phyloP scores from a whole-genome alignment of 2,113 vertebrate species.

The Lycaon pictus region DNA sequence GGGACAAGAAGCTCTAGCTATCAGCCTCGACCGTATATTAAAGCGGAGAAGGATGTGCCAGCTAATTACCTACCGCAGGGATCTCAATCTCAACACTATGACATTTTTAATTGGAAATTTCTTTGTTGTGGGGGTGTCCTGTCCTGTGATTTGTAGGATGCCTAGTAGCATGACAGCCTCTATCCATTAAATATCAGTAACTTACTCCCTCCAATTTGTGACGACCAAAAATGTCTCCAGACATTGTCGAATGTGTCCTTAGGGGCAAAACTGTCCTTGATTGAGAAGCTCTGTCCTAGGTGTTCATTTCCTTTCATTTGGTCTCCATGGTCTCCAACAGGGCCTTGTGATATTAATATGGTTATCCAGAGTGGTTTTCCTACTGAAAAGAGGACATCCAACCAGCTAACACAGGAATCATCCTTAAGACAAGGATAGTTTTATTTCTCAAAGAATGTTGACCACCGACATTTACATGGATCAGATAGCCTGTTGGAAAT shows the following conservation, averaged over 20 bases:
- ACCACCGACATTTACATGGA: not conserved
- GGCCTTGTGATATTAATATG: not conserved
- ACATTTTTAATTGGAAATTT: not conserved
- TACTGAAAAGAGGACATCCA: not conserved
- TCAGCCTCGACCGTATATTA: not conserved
- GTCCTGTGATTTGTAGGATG: not conserved
- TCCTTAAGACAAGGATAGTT: not conserved
- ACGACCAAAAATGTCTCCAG: not conserved
- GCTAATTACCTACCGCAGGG: not conserved
- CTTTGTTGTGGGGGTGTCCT: not conserved
- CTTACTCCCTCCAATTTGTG: not conserved
- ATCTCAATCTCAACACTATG: no score
- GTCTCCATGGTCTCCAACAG: no score
- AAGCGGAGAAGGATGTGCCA: not conserved
- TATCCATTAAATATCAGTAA: not conserved
- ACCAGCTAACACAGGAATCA: not conserved
- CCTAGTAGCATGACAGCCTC: not conserved
- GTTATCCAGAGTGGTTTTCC: not conserved
- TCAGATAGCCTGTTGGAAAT: not conserved
- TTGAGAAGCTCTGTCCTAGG: not conserved
- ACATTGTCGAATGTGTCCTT: not conserved
- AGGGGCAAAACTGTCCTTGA: not conserved
- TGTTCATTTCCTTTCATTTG: not conserved
- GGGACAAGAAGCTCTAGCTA: not conserved
- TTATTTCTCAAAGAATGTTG: not conserved